phyloP scores from a whole-genome alignment of 2,797 vertebrate species.

The Gadopsis marmoratus region DNA sequence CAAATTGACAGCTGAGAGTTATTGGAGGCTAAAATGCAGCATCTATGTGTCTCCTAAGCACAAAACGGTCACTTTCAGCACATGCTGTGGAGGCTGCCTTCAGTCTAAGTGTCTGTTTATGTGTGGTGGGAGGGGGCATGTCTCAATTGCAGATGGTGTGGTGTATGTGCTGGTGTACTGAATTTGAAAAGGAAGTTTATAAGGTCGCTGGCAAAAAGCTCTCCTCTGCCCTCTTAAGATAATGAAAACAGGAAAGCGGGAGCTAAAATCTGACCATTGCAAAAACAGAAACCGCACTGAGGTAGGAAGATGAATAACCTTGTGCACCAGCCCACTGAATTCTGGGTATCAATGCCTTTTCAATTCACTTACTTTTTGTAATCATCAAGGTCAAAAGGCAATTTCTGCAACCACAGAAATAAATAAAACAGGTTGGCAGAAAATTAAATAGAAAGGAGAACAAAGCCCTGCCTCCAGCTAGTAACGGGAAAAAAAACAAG shows the following conservation, averaged over 20 bases:
- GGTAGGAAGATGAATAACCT: slow-evolving; percentile 80
- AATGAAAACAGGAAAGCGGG: slow-evolving; percentile 80
- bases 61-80: slow-evolving; percentile 28
- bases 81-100: slow-evolving; percentile 14
- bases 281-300: slow-evolving; percentile 67
- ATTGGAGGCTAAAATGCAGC: slow-evolving; percentile 10
- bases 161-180: slow-evolving; percentile 50
- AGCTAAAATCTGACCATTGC: slow-evolving; percentile 76
- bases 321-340: slow-evolving; percentile 71
- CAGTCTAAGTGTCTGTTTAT: slow-evolving; percentile 26
- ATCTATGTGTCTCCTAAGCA: slow-evolving; percentile 1
- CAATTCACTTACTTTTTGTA: slow-evolving; percentile 83
- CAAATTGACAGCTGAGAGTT: slow-evolving; percentile 12
- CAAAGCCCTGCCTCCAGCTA: slow-evolving; percentile 81
- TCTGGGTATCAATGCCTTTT: slow-evolving; percentile 83
- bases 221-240: slow-evolving; percentile 83
- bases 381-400: slow-evolving; percentile 86
- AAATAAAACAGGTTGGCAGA: slow-evolving; percentile 85
- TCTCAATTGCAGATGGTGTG: slow-evolving; percentile 37
- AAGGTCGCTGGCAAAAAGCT: slow-evolving; percentile 71
- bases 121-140: slow-evolving; percentile 28
- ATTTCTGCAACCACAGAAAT: slow-evolving; percentile 82
- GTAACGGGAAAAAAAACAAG: slow-evolving; percentile 65
- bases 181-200: slow-evolving; percentile 77
- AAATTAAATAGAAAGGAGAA: slow-evolving; percentile 84